phyloP scores from a whole-genome alignment of 2,797 vertebrate species.

The Phaenicophaeus curvirostris region DNA sequence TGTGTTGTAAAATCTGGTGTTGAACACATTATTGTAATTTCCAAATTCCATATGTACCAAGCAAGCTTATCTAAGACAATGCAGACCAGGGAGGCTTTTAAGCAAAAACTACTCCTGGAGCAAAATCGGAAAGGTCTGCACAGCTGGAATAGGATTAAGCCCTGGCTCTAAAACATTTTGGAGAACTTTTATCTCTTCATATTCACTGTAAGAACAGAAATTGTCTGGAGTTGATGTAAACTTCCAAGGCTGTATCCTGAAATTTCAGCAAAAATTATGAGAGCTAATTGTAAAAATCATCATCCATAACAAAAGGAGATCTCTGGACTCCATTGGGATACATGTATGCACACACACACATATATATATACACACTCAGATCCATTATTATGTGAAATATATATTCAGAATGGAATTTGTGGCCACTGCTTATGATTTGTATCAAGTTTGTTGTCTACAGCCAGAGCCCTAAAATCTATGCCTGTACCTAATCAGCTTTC shows the following conservation, averaged over 20 bases:
- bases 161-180: background rate
- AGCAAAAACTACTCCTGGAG: background rate
- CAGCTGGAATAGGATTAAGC: background rate
- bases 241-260: background rate
- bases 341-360: rapidly evolving
- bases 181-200: background rate
- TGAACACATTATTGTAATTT: background rate
- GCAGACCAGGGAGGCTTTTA: background rate
- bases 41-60: background rate
- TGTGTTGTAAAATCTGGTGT: background rate
- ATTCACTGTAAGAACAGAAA: background rate
- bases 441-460: background rate
- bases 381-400: background rate
- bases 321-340: background rate
- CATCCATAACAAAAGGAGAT: background rate
- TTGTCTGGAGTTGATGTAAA: background rate
- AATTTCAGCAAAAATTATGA: background rate
- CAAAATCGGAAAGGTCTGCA: slow-evolving; percentile 9
- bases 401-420: background rate
- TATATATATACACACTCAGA: background rate
- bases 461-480: background rate
- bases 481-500: background rate
- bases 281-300: background rate
- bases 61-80: background rate
- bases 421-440: background rate